A percentile compares a stretch with the other conserved stretches of the same genome.
Evolutionary conservation across 2,797 vertebrate genomes (phyloP).

Genomic region (Acanthis flammea): DNA sequence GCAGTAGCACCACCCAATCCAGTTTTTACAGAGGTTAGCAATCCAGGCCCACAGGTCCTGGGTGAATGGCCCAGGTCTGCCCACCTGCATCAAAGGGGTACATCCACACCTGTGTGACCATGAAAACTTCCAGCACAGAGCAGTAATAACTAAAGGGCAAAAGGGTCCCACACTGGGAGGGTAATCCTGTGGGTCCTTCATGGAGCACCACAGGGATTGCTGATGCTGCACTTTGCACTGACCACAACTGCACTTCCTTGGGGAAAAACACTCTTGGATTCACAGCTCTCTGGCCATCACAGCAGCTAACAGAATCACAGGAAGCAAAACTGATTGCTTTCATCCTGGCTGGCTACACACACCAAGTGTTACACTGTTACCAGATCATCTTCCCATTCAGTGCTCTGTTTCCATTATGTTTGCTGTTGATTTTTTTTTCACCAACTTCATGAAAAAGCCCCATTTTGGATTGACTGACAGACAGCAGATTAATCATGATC

Average conservation of each 20-base stretch:
- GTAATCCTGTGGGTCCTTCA: not conserved
- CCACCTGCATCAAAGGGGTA: not conserved
- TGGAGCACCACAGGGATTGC: not conserved
- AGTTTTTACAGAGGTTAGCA: not conserved
- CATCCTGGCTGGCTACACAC: not conserved
- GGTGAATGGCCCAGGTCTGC: not conserved
- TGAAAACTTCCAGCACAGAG: not conserved
- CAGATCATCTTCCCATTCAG: not conserved
- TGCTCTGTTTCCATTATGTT: not conserved
- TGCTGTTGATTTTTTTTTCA: not conserved
- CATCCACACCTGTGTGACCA: not conserved
- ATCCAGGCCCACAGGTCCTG: not conserved
- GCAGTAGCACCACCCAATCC: not conserved
- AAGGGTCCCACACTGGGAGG: not conserved
- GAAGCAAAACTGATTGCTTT: not conserved
- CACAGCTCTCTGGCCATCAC: not conserved
- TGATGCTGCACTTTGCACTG: accelerated
- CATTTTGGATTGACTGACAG: not conserved
- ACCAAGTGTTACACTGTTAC: not conserved
- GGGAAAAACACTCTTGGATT: accelerated
- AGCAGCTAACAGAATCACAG: not conserved
- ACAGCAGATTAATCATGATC: not conserved
- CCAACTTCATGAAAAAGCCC: accelerated
- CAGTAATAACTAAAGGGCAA: not conserved
- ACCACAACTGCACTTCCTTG: not conserved